Percentiles rank a stretch among this genome's conserved stretches.
These are phyloP conservation scores for Vombatus ursinus DNA, from an alignment of 2,113 vertebrate genomes.

Conservation along the genomic window DNA sequence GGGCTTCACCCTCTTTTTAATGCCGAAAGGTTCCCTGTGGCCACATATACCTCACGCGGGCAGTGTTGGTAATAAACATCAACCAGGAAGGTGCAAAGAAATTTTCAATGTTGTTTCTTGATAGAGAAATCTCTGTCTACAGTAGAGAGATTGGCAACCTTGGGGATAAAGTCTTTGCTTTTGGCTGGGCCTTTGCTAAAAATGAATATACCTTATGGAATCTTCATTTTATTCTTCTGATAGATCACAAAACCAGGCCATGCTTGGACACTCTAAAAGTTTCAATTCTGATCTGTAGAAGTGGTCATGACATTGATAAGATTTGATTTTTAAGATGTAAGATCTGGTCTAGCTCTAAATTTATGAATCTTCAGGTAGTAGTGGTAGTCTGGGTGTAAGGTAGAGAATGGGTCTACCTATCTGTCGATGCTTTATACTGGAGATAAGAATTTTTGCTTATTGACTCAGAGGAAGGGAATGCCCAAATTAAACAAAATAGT, in stretches of 20 bases:
- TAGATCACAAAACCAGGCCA: background rate
- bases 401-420: background rate
- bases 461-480: background rate
- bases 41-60: background rate
- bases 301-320: background rate
- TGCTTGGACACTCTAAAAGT: background rate
- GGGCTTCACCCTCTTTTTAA: too few species aligned
- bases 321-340: background rate
- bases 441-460: background rate
- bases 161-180: background rate
- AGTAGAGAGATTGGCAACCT: background rate
- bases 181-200: background rate
- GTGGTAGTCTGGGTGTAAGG: background rate
- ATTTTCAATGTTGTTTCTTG: background rate
- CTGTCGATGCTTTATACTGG: background rate
- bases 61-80: background rate
- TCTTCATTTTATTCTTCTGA: background rate
- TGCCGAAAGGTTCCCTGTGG: background rate
- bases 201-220: background rate
- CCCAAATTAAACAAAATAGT: background rate
- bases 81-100: background rate
- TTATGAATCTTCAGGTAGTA: background rate
- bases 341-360: background rate
- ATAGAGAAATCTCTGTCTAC: background rate
- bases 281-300: background rate